Evolutionary conservation across 2,113 vertebrate genomes (phyloP).

Genomic region (Lasiurus borealis): DNA sequence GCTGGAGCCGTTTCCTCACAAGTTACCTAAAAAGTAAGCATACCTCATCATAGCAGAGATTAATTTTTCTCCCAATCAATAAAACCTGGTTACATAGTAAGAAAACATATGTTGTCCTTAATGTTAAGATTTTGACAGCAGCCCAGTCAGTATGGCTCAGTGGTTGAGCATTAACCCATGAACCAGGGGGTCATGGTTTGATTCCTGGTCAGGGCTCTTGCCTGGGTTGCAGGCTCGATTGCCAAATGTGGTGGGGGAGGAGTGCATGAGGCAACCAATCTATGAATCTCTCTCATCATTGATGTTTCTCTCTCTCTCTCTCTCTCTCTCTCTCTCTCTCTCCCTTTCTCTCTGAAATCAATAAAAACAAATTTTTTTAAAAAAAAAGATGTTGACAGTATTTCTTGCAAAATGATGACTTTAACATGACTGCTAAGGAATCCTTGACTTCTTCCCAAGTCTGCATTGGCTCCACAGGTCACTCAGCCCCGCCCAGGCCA

Average conservation of each 20-base stretch:
- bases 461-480: background rate
- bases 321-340: too few relatives aligned
- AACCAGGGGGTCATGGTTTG: too few relatives aligned
- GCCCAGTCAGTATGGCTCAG: too few relatives aligned
- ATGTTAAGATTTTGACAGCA: background rate
- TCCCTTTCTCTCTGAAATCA: too few relatives aligned
- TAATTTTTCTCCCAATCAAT: constrained; percentile 27
- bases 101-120: background rate
- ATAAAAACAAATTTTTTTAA: too few relatives aligned
- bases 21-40: constrained; percentile 18
- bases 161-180: too few relatives aligned
- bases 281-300: too few relatives aligned
- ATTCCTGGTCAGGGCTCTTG: too few relatives aligned
- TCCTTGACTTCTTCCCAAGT: background rate
- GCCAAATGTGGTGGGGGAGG: too few relatives aligned
- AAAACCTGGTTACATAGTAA: constrained; percentile 30
- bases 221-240: too few relatives aligned
- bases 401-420: background rate
- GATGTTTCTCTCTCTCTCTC: too few relatives aligned
- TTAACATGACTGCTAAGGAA: background rate
- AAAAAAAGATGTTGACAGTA: background rate
- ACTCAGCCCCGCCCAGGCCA: background rate
- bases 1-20: background rate
- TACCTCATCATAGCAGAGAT: background rate
- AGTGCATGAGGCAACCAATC: too few relatives aligned